Evolutionary conservation across 2,113 vertebrate species (phyloP).

Genomic region (Furnarius figulus): DNA sequence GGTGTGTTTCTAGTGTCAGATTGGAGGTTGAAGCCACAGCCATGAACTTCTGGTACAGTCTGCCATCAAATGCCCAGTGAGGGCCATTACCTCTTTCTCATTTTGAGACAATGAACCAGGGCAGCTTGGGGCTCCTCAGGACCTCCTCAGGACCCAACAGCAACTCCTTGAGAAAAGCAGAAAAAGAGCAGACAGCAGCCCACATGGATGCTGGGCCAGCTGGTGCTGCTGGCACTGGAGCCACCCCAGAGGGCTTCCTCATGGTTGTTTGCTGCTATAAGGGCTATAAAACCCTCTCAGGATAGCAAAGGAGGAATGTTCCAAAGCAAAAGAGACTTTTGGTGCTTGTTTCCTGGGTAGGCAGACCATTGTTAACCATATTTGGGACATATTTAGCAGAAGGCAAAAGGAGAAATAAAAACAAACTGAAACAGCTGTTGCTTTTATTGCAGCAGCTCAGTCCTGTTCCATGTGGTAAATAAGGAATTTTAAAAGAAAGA

Average conservation of each 20-base stretch:
- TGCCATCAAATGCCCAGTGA: rapidly evolving
- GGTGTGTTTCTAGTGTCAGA: neutral
- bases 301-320: neutral
- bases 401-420: neutral
- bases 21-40: rapidly evolving
- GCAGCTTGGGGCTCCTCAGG: neutral
- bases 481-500: neutral
- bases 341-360: neutral
- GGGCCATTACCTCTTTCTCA: neutral
- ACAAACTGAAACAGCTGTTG: neutral
- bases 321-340: neutral
- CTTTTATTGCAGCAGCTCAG: slow-evolving; percentile 1
- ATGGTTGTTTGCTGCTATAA: neutral
- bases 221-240: neutral
- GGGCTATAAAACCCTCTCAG: neutral
- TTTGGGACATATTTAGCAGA: neutral
- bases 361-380: neutral
- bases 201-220: neutral
- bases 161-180: neutral
- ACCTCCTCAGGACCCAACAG: neutral
- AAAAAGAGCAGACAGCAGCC: neutral
- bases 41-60: neutral
- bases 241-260: neutral
- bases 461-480: neutral
- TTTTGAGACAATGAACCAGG: neutral